Evolutionary conservation across 2,888 invertebrate species (phyloP), one percentile per base, ranked within the genome.

Genomic region (Drosophila infuscata): DNA sequence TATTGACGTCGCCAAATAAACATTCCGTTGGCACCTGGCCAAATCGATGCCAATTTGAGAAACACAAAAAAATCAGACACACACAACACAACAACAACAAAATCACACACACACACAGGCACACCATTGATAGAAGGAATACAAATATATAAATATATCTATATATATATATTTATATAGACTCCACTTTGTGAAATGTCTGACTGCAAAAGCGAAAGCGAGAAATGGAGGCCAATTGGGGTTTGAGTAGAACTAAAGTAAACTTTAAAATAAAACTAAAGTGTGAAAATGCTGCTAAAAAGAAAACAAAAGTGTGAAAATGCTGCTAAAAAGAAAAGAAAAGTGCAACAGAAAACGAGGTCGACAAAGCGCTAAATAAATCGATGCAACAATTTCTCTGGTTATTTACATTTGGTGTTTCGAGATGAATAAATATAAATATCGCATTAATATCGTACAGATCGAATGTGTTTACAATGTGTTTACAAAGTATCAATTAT

Each of bases 11-110:
- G 71, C 76, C 76, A 76, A 79, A 70, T 65, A 80, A 87, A 89
- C 87, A 89, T 87, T 82, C 70, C 68, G 61, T 73, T 87, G 87
- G 87, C 89, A 59, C 4, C 48, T 6, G 56, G 73, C 87, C 87
- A 89, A 86, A 86, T 83, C 69, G 82, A 82, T 82, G 83, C 84
- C 86, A 75, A 77, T 76, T 74, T 69, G 74, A 71, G 66, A 62
- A 77, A 53, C 56, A 67, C 61, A 35, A 49, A 80, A 71, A 70
- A 9, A 43, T 46, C 56, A 66, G 46, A 11, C 53, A 66, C 49
- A 61, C 43, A 49, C 38, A 12, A 64, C 8, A 64, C 32, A n/a
- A 46, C 12, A 41, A 11, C 41, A 46, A 46, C 15, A 46, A 46
- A 46, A 7, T 46, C 33, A 52, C 25, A 66, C 51, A 65, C 29